Conservation (phyloP, 2,113 vertebrate species). For the Gallinago paraguaiae region DNA sequence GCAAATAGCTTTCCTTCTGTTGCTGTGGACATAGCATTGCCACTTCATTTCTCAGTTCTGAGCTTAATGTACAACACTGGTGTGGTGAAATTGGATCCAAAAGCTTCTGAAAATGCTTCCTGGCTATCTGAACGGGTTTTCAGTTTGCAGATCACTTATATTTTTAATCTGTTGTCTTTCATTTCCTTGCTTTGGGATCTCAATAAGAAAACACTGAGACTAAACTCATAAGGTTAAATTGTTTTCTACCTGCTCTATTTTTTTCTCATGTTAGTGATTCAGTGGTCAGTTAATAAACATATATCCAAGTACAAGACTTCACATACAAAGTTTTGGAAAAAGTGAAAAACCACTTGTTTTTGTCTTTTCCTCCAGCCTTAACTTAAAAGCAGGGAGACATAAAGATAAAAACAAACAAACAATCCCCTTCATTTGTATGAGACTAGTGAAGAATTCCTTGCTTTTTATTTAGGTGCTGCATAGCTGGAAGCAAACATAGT, state of each 20-base stretch:
- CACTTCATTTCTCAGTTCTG: background rate
- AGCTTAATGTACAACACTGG: background rate
- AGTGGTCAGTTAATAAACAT: background rate
- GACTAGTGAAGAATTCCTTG: background rate
- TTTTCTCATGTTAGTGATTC: background rate
- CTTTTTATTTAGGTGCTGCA: background rate
- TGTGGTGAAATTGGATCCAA: background rate
- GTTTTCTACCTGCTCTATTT: background rate
- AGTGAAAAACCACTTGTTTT: background rate
- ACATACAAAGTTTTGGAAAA: background rate
- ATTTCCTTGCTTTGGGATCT: background rate
- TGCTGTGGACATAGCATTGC: background rate
- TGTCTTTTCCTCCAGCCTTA: background rate
- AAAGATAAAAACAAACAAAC: background rate
- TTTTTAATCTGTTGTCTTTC: too few relatives aligned
- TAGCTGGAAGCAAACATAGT: background rate
- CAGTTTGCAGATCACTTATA: background rate
- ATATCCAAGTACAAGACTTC: background rate
- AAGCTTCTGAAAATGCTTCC: background rate
- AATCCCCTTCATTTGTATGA: background rate
- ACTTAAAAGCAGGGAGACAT: background rate
- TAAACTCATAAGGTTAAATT: background rate
- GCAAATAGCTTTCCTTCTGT: background rate
- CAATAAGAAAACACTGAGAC: background rate
- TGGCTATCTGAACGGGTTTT: background rate